Percentiles rank a stretch among this genome's conserved stretches.
Evolutionary conservation across 2,888 invertebrate species (phyloP).

Genomic region (Ptychoptera contaminata): DNA sequence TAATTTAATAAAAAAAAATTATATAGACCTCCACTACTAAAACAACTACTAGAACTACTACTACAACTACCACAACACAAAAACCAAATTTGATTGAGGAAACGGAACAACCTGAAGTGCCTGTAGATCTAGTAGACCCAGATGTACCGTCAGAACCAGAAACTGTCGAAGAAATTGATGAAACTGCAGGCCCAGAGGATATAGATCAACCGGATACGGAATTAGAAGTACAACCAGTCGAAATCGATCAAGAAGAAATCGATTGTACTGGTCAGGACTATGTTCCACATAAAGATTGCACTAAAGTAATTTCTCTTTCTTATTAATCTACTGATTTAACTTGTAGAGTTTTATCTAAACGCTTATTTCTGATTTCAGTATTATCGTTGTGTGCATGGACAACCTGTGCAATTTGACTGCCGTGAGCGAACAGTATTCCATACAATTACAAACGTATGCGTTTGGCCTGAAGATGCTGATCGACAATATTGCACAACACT

Average conservation of each 20-base stretch:
- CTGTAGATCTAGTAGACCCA: background rate
- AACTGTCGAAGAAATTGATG: slow-evolving; percentile 7
- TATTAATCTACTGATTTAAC: background rate
- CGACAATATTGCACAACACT: slow-evolving; percentile 31
- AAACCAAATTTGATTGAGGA: slow-evolving; percentile 17
- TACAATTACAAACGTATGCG: slow-evolving; percentile 51
- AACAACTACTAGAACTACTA: slow-evolving; percentile 19
- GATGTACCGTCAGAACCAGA: slow-evolving; percentile 9
- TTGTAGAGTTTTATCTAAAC: slow-evolving; percentile 3
- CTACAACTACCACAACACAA: slow-evolving; percentile 14
- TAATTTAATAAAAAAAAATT: too few relatives aligned
- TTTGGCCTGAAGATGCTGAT: slow-evolving; percentile 62
- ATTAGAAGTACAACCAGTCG: too few relatives aligned
- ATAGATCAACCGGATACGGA: slow-evolving; percentile 24
- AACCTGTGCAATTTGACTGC: slow-evolving; percentile 56
- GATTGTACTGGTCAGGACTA: slow-evolving; percentile 39
- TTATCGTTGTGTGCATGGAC: slow-evolving; percentile 70
- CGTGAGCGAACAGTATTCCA: slow-evolving; percentile 62
- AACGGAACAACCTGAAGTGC: background rate
- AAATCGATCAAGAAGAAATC: slow-evolving; percentile 24
- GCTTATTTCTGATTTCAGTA: slow-evolving; percentile 40
- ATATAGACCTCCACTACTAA: slow-evolving; percentile 14
- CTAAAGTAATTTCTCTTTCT: slow-evolving; percentile 31
- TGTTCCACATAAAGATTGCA: slow-evolving; percentile 40
- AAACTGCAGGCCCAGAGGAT: slow-evolving; percentile 19